Evolutionary conservation across 23 tunicate genomes (phyloP).

Genomic region (Ciona savignyi): DNA sequence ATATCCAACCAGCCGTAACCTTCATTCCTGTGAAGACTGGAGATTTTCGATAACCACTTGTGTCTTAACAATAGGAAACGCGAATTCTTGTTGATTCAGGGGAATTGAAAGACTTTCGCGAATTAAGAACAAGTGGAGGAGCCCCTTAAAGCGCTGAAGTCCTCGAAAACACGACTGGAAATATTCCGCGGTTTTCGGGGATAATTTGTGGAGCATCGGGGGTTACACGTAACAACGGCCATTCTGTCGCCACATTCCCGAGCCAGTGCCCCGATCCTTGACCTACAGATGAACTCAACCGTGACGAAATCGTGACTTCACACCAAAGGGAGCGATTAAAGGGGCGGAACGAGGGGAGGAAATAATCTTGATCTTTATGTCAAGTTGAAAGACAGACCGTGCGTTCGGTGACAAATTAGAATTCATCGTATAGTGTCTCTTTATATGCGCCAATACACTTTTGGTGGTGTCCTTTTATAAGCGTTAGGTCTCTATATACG

Average conservation of each 20-base stretch:
- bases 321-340: not conserved
- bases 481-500: too few species aligned
- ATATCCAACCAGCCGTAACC: not conserved
- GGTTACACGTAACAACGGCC: not conserved
- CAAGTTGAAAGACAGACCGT: not conserved
- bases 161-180: too few species aligned
- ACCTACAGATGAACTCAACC: not conserved
- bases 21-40: not conserved
- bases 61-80: not conserved
- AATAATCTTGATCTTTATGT: not conserved
- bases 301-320: not conserved
- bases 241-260: not conserved
- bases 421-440: too few species aligned
- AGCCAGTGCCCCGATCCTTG: not conserved
- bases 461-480: too few species aligned
- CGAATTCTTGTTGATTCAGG: not conserved
- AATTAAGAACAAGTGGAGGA: not conserved
- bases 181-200: too few species aligned
- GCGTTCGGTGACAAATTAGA: too few species aligned
- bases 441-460: too few species aligned
- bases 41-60: not conserved
- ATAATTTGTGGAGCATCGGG: too few species aligned
- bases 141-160: too few species aligned
- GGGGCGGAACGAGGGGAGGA: not conserved
- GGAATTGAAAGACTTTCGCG: not conserved